Evolutionary conservation across 2,888 invertebrate genomes (phyloP).

Genomic region (Drosophila lutescens): DNA sequence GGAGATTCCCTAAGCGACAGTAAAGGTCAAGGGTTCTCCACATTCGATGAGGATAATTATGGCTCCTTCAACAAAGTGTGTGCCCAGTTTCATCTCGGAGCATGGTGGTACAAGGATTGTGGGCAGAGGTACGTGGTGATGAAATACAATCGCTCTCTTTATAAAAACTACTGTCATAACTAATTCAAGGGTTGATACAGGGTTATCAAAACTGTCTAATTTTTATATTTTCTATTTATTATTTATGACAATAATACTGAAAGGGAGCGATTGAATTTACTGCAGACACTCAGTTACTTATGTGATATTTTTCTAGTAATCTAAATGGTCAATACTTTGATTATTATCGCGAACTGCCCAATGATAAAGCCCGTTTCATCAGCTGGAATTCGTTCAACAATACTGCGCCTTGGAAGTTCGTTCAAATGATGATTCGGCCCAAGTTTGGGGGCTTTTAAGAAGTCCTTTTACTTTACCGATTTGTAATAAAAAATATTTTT

Average conservation of each 20-base stretch:
- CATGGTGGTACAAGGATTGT: conserved; percentile 17
- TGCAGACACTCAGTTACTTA: background rate
- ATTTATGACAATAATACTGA: too few species aligned
- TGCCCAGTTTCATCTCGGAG: conserved; percentile 4
- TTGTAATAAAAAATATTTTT: background rate
- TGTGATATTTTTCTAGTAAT: conserved; percentile 1
- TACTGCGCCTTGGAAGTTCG: background rate
- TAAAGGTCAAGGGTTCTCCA: conserved; percentile 16
- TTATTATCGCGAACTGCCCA: background rate
- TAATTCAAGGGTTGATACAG: background rate
- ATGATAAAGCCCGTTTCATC: background rate
- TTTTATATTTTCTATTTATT: too few species aligned
- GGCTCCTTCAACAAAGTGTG: rapidly evolving
- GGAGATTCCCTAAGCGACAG: conserved; percentile 11
- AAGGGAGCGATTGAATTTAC: background rate
- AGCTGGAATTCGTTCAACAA: background rate
- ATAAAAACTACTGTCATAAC: background rate
- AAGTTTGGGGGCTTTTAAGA: background rate
- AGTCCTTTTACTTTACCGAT: background rate
- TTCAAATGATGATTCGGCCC: conserved; percentile 31
- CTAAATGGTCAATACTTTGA: conserved; percentile 21
- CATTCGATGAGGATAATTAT: conserved; percentile 21
- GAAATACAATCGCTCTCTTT: background rate
- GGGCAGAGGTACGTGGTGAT: background rate
- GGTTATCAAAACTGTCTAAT: too few species aligned